phyloP scores from a whole-genome alignment of 2,113 vertebrate species.

The Ammodytes marinus region DNA sequence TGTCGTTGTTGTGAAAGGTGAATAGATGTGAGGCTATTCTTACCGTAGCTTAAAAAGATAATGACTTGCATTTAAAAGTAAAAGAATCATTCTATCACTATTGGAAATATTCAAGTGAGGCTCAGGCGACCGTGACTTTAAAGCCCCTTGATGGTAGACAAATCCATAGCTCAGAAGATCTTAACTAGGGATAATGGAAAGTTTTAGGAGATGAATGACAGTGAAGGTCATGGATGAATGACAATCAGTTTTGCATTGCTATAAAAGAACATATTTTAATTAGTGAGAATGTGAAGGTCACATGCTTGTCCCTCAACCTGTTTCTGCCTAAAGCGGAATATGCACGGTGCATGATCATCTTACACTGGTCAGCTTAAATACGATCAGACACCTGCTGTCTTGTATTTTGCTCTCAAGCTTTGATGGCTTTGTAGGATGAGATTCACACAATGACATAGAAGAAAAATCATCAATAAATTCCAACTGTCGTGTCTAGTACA shows the following conservation, averaged over 20 bases:
- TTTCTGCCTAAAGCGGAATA: conserved; percentile 31
- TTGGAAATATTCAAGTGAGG: conserved; percentile 39
- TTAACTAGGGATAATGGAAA: conserved; percentile 23
- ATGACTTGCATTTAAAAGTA: conserved; percentile 26
- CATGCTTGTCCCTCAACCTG: conserved; percentile 20
- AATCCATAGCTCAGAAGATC: conserved; percentile 59
- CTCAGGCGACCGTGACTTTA: conserved; percentile 41
- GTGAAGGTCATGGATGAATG: conserved; percentile 31
- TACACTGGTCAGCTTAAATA: conserved; percentile 58
- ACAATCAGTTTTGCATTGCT: conserved; percentile 31
- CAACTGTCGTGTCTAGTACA: neutral
- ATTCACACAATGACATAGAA: conserved; percentile 46
- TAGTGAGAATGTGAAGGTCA: conserved; percentile 28
- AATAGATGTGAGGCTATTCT: conserved; percentile 30
- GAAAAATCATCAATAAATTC: conserved; percentile 10
- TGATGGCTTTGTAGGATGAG: conserved; percentile 39
- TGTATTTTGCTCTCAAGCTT: conserved; percentile 42
- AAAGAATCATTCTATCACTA: conserved; percentile 30
- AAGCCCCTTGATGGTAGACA: conserved; percentile 39
- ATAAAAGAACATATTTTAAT: conserved; percentile 29
- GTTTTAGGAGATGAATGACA: conserved; percentile 32
- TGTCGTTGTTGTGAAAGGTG: neutral
- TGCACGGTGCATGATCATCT: conserved; percentile 28
- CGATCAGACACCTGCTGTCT: conserved; percentile 63
- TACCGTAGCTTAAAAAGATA: conserved; percentile 40